These are phyloP conservation scores for Elephas maximus DNA, from an alignment of 2,113 vertebrate species.

Conservation along the genomic window DNA sequence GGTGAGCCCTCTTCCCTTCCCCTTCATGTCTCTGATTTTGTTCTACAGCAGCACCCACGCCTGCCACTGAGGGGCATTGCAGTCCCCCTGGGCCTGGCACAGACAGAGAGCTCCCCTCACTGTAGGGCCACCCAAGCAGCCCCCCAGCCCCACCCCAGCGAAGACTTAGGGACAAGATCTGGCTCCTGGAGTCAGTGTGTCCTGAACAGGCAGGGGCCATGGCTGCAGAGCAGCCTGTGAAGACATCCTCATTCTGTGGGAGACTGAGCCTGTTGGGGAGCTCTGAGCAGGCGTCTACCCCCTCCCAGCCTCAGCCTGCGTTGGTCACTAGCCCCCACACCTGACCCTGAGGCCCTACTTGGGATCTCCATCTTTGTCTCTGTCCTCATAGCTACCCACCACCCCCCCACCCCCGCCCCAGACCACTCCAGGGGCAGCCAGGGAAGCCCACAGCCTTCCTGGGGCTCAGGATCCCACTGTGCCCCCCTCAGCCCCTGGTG, in stretches of 20 bases:
- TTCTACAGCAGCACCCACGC: accelerated
- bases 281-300: background rate
- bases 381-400: background rate
- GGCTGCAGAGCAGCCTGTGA: background rate
- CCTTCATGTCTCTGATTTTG: background rate
- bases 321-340: background rate
- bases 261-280: background rate
- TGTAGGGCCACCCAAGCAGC: too few relatives aligned
- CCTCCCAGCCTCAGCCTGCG: background rate
- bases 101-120: too few relatives aligned
- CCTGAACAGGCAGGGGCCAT: background rate
- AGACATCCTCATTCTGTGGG: background rate
- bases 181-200: background rate
- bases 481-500: background rate
- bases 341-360: too few relatives aligned
- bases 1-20: accelerated
- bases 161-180: background rate
- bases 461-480: background rate
- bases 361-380: background rate
- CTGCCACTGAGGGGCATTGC: background rate
- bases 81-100: accelerated
- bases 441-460: background rate
- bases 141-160: background rate
- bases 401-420: background rate
- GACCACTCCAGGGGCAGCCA: too few relatives aligned